phyloP scores from a whole-genome alignment of 2,113 vertebrate genomes.

The Bubo scandiacus region DNA sequence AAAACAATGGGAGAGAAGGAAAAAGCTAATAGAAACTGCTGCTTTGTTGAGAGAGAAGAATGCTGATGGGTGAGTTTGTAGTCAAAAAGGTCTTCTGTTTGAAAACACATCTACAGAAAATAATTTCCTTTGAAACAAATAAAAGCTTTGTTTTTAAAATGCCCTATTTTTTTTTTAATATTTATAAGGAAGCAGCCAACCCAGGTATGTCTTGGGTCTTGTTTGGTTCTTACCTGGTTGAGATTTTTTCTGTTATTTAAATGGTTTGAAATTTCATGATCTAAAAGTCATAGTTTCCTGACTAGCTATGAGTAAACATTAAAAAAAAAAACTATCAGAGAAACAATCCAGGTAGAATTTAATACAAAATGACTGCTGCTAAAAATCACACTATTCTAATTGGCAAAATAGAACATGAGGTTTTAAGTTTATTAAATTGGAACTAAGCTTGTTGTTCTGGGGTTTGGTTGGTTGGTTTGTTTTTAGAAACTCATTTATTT shows the following conservation, averaged over 20 bases:
- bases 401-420: background rate
- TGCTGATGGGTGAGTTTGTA: slow-evolving; percentile 87
- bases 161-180: background rate
- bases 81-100: background rate
- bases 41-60: slow-evolving; percentile 84
- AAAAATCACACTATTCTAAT: background rate
- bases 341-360: background rate
- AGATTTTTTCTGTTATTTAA: background rate
- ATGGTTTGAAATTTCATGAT: background rate
- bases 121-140: background rate
- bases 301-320: background rate
- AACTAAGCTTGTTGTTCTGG: background rate
- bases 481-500: background rate
- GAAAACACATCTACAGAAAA: background rate
- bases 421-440: background rate
- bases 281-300: background rate
- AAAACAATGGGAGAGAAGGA: slow-evolving; percentile 87
- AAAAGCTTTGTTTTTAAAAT: background rate
- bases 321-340: background rate
- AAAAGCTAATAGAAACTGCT: slow-evolving; percentile 81
- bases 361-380: background rate
- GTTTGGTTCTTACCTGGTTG: background rate
- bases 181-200: background rate
- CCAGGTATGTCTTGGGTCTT: background rate
- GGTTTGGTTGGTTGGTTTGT: background rate